phyloP scores from a whole-genome alignment of 2,113 vertebrate genomes.

The Epinephelus cyanopodus region DNA sequence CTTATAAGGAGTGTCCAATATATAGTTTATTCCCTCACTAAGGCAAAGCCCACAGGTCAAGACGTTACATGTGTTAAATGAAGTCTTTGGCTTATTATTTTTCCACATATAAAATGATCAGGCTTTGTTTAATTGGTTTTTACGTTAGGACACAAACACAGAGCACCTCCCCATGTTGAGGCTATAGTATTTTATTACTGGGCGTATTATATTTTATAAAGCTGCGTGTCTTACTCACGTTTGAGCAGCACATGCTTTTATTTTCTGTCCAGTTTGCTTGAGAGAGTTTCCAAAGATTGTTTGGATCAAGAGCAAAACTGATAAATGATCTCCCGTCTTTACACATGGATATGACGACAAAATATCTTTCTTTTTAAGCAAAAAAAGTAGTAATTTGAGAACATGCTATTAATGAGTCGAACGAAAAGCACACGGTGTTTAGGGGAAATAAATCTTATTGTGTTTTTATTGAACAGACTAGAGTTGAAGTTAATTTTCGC shows the following conservation, averaged over 20 bases:
- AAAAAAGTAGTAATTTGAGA: not conserved
- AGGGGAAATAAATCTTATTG: too few relatives aligned
- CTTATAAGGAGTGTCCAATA: not conserved
- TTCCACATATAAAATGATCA: not conserved
- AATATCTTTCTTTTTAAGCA: not conserved
- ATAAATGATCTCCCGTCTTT: not conserved
- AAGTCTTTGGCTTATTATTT: not conserved
- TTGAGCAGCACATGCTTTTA: not conserved
- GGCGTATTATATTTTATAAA: not conserved
- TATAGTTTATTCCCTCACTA: not conserved
- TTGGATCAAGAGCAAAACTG: not conserved
- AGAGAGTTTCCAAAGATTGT: not conserved
- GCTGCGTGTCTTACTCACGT: not conserved
- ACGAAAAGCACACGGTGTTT: too few relatives aligned
- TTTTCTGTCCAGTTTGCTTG: not conserved
- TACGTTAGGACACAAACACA: not conserved
- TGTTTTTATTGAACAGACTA: not conserved
- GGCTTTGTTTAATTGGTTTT: not conserved
- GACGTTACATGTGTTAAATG: not conserved
- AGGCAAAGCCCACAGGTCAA: not conserved
- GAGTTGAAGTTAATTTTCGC: not conserved
- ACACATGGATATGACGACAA: not conserved
- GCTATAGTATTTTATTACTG: not conserved
- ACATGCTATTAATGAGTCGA: not conserved
- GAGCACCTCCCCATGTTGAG: not conserved